Conservation (phyloP, 2,113 vertebrate genomes). For the Mystacornis crossleyi region DNA sequence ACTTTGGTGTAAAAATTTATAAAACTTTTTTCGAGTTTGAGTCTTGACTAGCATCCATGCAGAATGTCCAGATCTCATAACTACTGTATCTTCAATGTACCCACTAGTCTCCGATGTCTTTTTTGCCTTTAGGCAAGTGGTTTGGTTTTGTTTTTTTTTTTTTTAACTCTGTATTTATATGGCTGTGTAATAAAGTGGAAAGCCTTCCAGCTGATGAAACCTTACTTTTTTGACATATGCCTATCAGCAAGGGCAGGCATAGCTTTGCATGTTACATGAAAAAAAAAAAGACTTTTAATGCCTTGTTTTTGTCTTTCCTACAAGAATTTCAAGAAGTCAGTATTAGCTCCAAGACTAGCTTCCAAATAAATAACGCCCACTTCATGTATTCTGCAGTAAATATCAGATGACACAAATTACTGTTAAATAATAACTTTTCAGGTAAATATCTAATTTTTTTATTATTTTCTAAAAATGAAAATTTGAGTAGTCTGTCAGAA, state of each 20-base stretch:
- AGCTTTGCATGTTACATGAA: background rate
- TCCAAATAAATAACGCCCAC: background rate
- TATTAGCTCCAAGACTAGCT: background rate
- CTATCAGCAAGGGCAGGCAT: background rate
- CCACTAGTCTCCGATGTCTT: background rate
- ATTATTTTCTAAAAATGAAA: background rate
- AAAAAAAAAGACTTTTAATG: background rate
- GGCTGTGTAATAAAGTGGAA: background rate
- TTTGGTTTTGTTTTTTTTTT: background rate
- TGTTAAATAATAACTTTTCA: background rate
- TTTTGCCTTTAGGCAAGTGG: background rate
- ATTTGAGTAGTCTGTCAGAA: background rate
- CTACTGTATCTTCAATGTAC: background rate
- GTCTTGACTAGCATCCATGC: background rate
- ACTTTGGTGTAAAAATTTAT: background rate
- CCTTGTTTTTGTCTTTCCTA: background rate
- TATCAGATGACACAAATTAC: background rate
- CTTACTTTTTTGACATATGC: background rate
- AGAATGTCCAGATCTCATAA: background rate
- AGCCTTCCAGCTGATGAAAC: background rate
- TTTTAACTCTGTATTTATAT: background rate
- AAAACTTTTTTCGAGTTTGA: background rate
- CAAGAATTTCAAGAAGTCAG: background rate
- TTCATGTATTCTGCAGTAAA: background rate
- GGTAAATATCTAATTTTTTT: background rate